A percentile compares a stretch with the other conserved stretches of the same genome.
phyloP scores from a whole-genome alignment of 1,140 invertebrate genomes.

The Hylyphantes graminicola region DNA sequence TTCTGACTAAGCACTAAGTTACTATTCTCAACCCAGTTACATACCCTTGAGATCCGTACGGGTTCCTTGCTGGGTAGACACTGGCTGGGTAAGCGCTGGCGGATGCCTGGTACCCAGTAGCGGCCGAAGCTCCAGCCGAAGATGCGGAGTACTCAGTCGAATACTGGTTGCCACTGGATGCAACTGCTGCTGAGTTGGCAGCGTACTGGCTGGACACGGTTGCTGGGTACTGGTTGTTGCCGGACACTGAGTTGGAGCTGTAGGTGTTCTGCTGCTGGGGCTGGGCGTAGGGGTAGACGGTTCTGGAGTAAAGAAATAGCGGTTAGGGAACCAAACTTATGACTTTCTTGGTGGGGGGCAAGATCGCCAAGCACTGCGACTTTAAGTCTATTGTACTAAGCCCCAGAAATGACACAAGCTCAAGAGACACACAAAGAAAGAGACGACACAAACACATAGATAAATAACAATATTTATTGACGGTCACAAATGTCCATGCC shows the following conservation, averaged over 20 bases:
- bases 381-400: no score
- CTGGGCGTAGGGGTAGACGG: conserved; percentile 27
- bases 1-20: no score
- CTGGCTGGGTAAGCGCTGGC: background rate
- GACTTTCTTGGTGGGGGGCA: no score
- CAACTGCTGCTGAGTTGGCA: conserved; percentile 13
- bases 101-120: conserved; percentile 19
- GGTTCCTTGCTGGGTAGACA: conserved; percentile 22
- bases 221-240: conserved; percentile 21
- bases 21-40: no score
- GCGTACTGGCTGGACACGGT: conserved; percentile 41
- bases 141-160: background rate
- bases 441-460: no score
- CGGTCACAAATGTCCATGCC: no score
- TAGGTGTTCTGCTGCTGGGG: conserved; percentile 25
- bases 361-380: no score
- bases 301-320: background rate
- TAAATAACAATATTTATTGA: no score
- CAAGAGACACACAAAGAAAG: no score
- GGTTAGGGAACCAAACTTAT: background rate
- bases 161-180: conserved; percentile 25
- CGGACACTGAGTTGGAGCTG: conserved; percentile 19
- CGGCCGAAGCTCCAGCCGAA: background rate
- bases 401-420: no score
- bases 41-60: conserved; percentile 32